Base-by-base conservation (phyloP, 2,797 vertebrate species). In the Orientallactaga sibirica region DNA sequence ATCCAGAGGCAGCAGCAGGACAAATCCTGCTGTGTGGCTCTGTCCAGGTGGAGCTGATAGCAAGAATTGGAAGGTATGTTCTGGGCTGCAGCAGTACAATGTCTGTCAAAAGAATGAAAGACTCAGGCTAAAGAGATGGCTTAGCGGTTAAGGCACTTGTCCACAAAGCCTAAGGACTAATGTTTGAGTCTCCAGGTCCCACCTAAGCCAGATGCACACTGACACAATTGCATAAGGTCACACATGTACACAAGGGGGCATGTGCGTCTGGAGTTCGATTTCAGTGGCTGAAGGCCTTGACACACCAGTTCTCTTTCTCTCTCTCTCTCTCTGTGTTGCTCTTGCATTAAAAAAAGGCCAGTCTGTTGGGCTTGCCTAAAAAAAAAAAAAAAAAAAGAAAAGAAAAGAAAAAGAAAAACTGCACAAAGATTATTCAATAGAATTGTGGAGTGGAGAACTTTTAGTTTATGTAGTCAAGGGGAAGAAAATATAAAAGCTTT, bases 361-460 rank as follows among this genome's bases (percentile, higher is more conserved):
- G 33, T 37, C 8, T 48, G 43, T 48, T 48, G 43, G 43, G 43
- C 43, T 15, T 55, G 15, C 55, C 55, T 55, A 55, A 55, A 11
- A 14, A 14, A 11, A 55, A 10, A 11, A 14, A 55, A 14, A 55
- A 55, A 9, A 14, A 55, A 48, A 9, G 43, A 48, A 48, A 48
- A 9, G 8, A 48, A 48, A 9, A 48, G 5, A 48, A 61, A 55
- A 58, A 33, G 10, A 33, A 22, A 24, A 9, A 79, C n/a, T 79
- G 41, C 25, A 86, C 12, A 70, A 88, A 68, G 70, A 68, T 84
- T 85, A 25, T n/a, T 77, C 67, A 91, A 74, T 81, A 74, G 67
- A 80, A 79, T 64, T 64, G 68, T 22, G 33, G 61, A 58, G 16
- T 37, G 18, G 61, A 66, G 87, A 76, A 20, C 25, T 82, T 74